A percentile compares a stretch with the other conserved stretches of the same genome.
Conservation (phyloP, 1,140 invertebrate genomes). For the Heterodera carotae region DNA sequence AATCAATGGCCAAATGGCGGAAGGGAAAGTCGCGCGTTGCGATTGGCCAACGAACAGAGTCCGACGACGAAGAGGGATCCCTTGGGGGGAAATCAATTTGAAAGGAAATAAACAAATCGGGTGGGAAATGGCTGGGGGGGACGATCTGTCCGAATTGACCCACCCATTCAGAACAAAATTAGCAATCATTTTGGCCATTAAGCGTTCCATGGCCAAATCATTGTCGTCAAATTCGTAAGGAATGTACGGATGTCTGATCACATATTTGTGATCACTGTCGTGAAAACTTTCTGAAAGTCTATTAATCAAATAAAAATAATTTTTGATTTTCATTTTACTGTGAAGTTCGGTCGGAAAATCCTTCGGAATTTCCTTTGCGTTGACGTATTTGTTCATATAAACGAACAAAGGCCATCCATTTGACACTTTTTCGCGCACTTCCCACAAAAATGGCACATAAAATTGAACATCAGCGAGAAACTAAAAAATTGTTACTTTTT, state of each 20-base stretch:
- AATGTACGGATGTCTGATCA: slow-evolving; percentile 23
- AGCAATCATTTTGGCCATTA: neutral
- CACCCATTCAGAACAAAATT: slow-evolving; percentile 25
- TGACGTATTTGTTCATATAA: slow-evolving; percentile 33
- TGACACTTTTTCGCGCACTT: slow-evolving; percentile 29
- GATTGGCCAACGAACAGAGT: neutral
- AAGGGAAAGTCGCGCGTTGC: neutral
- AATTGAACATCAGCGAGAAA: slow-evolving; percentile 38
- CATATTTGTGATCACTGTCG: slow-evolving; percentile 27
- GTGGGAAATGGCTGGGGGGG: neutral
- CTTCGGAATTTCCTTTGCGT: slow-evolving; percentile 11
- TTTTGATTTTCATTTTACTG: slow-evolving; percentile 16
- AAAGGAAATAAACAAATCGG: too few relatives aligned
- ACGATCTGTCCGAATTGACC: too few relatives aligned
- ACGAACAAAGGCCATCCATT: slow-evolving; percentile 33
- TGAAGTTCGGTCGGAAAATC: slow-evolving; percentile 24
- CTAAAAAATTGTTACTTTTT: slow-evolving; percentile 2
- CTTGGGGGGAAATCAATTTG: neutral
- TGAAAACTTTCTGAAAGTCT: slow-evolving; percentile 27
- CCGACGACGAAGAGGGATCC: slow-evolving; percentile 9
- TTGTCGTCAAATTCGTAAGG: slow-evolving; percentile 17
- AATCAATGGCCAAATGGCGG: slow-evolving; percentile 21
- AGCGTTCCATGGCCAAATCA: slow-evolving; percentile 20
- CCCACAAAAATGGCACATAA: slow-evolving; percentile 31
- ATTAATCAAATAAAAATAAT: neutral